phyloP scores from a whole-genome alignment of 1,140 invertebrate species.

The Drosophila yakuba region DNA sequence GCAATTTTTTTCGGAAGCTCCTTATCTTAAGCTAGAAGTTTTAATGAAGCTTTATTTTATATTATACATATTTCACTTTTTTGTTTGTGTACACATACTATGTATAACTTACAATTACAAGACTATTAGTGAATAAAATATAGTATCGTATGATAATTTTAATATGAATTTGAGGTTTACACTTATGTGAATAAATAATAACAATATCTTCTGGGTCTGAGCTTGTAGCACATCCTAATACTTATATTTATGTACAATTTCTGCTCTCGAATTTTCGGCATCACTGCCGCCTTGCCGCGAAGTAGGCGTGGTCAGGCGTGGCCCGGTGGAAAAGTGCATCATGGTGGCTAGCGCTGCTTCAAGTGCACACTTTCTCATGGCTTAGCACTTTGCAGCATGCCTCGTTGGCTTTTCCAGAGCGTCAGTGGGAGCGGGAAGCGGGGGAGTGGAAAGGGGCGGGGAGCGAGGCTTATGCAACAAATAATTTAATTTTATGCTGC shows the following conservation, averaged over 20 bases:
- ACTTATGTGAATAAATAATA: too few species aligned
- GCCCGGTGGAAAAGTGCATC: conserved; percentile 36
- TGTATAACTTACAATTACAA: too few species aligned
- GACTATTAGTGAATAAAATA: too few species aligned
- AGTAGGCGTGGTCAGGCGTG: conserved; percentile 40
- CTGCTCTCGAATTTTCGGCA: background rate
- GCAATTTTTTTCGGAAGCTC: too few species aligned
- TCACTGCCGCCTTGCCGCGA: conserved; percentile 21
- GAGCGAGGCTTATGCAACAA: conserved; percentile 72
- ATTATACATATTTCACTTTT: too few species aligned
- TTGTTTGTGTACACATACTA: too few species aligned
- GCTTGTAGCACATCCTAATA: too few species aligned
- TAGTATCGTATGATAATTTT: too few species aligned
- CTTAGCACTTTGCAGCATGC: conserved; percentile 77
- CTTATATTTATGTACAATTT: background rate
- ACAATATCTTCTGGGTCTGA: too few species aligned
- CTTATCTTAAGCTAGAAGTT: too few species aligned
- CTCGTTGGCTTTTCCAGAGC: conserved; percentile 67
- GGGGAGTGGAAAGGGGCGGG: background rate
- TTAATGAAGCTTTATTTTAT: too few species aligned
- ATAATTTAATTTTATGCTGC: conserved; percentile 82
- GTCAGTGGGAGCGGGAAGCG: background rate
- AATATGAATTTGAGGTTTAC: too few species aligned
- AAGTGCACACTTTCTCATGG: conserved; percentile 82
- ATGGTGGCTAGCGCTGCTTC: conserved; percentile 62